These are phyloP conservation scores for Myxocyprinus asiaticus DNA, from an alignment of 2,113 vertebrate genomes.

Conservation along the genomic window DNA sequence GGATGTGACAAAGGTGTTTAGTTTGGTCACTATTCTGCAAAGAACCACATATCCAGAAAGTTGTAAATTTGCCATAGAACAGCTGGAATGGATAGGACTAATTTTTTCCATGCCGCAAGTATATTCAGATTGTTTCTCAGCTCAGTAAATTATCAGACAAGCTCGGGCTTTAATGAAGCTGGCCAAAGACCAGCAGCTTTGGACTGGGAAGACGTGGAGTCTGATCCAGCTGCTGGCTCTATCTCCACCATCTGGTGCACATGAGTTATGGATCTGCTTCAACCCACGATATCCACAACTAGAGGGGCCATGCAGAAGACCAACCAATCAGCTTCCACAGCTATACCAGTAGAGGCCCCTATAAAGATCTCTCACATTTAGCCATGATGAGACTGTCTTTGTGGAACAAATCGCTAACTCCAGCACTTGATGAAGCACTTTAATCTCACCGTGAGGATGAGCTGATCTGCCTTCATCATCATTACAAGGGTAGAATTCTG, in stretches of 20 bases:
- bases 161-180: slow-evolving; percentile 47
- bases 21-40: not conserved
- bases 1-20: not conserved
- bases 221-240: slow-evolving; percentile 56
- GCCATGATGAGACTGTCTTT: slow-evolving; percentile 26
- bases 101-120: slow-evolving; percentile 30
- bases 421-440: slow-evolving; percentile 15
- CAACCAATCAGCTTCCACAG: not conserved
- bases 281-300: slow-evolving; percentile 48
- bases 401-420: slow-evolving; percentile 30
- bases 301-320: slow-evolving; percentile 28
- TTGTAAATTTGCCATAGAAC: not conserved
- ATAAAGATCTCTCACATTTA: slow-evolving; percentile 44
- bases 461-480: not conserved
- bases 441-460: slow-evolving; percentile 30
- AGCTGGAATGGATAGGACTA: slow-evolving; percentile 15
- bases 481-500: not conserved
- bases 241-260: slow-evolving; percentile 59
- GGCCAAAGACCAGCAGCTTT: slow-evolving; percentile 53
- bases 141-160: slow-evolving; percentile 33
- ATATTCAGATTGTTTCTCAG: slow-evolving; percentile 38
- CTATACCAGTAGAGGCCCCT: slow-evolving; percentile 16
- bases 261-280: slow-evolving; percentile 65
- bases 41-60: not conserved
- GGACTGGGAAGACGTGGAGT: slow-evolving; percentile 54